Conservation (phyloP, 2,797 vertebrate genomes). For the Rhadinocentrus ornatus region DNA sequence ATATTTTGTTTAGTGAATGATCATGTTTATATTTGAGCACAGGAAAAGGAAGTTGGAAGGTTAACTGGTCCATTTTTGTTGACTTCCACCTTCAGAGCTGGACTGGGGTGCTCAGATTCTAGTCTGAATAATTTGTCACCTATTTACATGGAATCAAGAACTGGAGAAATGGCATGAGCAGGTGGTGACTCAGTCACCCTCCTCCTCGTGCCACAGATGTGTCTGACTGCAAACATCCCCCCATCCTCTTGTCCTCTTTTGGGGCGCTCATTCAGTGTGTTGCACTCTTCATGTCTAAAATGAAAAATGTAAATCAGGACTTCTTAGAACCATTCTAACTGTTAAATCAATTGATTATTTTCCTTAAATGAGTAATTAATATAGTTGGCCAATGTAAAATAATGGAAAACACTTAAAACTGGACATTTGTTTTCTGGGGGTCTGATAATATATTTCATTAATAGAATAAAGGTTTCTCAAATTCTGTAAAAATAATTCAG, state of each 20-base stretch:
- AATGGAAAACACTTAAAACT: neutral
- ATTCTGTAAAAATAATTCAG: no score
- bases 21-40: constrained; percentile 24
- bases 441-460: no score
- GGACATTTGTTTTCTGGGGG: neutral
- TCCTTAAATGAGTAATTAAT: neutral
- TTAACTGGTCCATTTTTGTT: constrained; percentile 64
- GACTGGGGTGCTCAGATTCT: constrained; percentile 58
- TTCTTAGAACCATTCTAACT: constrained; percentile 37
- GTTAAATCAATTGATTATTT: neutral
- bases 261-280: constrained; percentile 53
- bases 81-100: constrained; percentile 55
- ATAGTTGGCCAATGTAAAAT: neutral
- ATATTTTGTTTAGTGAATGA: constrained; percentile 7
- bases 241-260: constrained; percentile 38
- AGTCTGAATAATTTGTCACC: constrained; percentile 81
- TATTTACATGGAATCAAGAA: constrained; percentile 74
- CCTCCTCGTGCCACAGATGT: constrained; percentile 70
- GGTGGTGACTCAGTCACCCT: constrained; percentile 65
- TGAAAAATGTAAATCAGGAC: constrained; percentile 57
- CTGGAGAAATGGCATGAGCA: constrained; percentile 73
- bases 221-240: constrained; percentile 64
- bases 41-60: constrained; percentile 62
- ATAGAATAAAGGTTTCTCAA: no score
- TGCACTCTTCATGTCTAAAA: constrained; percentile 56